Evolutionary conservation across 2,797 vertebrate genomes (phyloP).

Genomic region (Garrulus glandarius): DNA sequence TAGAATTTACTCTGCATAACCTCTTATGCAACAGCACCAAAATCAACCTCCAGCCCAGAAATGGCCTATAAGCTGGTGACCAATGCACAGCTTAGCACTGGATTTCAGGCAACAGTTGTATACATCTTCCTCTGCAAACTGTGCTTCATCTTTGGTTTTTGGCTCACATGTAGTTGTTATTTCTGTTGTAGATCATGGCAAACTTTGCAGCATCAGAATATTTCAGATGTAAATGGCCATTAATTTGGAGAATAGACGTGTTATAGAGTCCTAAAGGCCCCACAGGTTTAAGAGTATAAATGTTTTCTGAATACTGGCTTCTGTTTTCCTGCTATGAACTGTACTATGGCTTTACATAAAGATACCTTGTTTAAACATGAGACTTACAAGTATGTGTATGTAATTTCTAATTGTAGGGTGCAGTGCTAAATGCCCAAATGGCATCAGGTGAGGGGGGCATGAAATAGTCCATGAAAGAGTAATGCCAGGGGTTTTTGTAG

Average conservation of each 20-base stretch:
- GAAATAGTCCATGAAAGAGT: neutral
- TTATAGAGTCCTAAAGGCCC: constrained; percentile 45
- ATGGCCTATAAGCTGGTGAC: neutral
- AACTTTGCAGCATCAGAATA: neutral
- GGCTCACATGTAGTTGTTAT: neutral
- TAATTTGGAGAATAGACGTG: constrained; percentile 14
- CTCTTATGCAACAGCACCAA: neutral
- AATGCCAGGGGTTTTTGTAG: neutral
- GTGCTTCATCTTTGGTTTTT: neutral
- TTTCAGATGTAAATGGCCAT: neutral
- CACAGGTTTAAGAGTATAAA: constrained; percentile 20
- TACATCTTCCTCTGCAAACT: neutral
- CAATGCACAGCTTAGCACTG: neutral
- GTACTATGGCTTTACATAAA: neutral
- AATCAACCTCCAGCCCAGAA: neutral
- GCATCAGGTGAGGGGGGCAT: neutral
- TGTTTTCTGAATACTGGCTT: neutral
- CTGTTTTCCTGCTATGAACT: neutral
- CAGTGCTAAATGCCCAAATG: neutral
- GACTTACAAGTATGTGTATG: neutral
- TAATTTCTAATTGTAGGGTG: neutral
- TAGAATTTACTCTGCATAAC: neutral
- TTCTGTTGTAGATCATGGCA: neutral
- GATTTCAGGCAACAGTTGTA: neutral
- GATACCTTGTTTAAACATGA: neutral